Evolutionary conservation across 2,113 vertebrate genomes (phyloP).

Genomic region (Rhinolophus ferrumequinum): DNA sequence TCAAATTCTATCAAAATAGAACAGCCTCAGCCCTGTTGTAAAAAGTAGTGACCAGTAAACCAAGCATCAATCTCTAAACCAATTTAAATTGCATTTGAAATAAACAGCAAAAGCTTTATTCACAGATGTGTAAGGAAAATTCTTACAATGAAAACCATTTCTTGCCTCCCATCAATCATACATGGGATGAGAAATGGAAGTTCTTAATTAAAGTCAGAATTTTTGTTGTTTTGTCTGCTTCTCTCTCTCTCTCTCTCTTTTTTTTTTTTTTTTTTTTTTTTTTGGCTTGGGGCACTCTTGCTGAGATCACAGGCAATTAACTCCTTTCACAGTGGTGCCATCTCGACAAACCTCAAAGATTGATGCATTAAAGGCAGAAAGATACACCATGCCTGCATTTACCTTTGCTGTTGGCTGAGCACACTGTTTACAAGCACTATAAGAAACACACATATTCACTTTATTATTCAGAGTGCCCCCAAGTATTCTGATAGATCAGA

Average conservation of each 20-base stretch:
- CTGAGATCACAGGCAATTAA: not conserved
- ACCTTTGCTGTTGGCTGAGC: not conserved
- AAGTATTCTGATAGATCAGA: not conserved
- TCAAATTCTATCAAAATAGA: not conserved
- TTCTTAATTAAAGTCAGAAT: constrained; percentile 13
- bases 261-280: not conserved
- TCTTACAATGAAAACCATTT: not conserved
- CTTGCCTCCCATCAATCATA: not conserved
- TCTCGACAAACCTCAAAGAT: not conserved
- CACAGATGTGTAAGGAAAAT: not conserved
- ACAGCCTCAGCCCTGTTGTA: not conserved
- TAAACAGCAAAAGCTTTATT: constrained; percentile 9
- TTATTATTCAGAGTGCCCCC: not conserved
- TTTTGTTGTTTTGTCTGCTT: not conserved
- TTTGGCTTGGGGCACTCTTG: not conserved
- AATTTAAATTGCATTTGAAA: constrained; percentile 28
- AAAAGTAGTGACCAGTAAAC: not conserved
- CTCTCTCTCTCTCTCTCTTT: not conserved
- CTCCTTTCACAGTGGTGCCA: not conserved
- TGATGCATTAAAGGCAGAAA: not conserved
- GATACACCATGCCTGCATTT: not conserved
- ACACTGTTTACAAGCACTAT: not conserved
- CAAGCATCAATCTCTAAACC: not conserved
- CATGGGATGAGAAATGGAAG: not conserved
- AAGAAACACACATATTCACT: constrained; percentile 7